Conservation (phyloP, 1,140 invertebrate genomes). For the Thaumetopoea pityocampa region DNA sequence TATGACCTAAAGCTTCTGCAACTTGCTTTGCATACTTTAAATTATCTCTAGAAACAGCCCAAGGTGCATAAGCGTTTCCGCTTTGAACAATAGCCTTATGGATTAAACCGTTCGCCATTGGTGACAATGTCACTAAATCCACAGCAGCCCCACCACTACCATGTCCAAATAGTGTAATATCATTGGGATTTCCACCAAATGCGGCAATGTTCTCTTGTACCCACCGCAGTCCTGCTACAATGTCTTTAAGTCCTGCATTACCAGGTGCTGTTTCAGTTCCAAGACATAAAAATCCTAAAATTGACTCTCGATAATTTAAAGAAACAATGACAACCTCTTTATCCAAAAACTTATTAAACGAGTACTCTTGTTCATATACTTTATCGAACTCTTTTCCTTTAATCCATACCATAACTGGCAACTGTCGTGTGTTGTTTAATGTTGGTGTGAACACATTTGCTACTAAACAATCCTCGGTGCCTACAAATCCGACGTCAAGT, state of each 20-base stretch:
- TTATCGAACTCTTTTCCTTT: constrained; percentile 57
- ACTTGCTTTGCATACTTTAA: constrained; percentile 46
- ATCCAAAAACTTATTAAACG: constrained; percentile 47
- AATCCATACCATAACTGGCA: constrained; percentile 66
- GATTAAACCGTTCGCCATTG: constrained; percentile 61
- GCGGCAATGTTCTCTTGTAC: constrained; percentile 92
- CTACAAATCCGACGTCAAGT: constrained; percentile 47
- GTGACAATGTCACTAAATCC: constrained; percentile 80
- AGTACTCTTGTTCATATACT: constrained; percentile 30
- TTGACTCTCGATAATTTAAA: constrained; percentile 55
- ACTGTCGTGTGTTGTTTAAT: constrained; percentile 17
- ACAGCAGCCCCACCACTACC: constrained; percentile 95
- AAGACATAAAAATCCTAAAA: constrained; percentile 76
- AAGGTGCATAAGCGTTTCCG: constrained; percentile 68
- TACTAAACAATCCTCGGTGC: constrained; percentile 60
- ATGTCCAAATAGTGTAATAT: constrained; percentile 94
- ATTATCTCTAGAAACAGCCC: constrained; percentile 65
- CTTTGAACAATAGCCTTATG: constrained; percentile 74
- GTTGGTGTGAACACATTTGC: constrained; percentile 43
- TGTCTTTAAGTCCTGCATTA: constrained; percentile 96
- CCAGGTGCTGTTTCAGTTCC: constrained; percentile 81
- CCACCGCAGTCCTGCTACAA: constrained; percentile 93
- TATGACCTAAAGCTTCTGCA: constrained; percentile 53
- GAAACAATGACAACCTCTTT: constrained; percentile 47
- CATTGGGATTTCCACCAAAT: constrained; percentile 92